These are phyloP conservation scores for Orius insidiosus DNA, from an alignment of 1,140 invertebrate genomes.

Conservation along the genomic window DNA sequence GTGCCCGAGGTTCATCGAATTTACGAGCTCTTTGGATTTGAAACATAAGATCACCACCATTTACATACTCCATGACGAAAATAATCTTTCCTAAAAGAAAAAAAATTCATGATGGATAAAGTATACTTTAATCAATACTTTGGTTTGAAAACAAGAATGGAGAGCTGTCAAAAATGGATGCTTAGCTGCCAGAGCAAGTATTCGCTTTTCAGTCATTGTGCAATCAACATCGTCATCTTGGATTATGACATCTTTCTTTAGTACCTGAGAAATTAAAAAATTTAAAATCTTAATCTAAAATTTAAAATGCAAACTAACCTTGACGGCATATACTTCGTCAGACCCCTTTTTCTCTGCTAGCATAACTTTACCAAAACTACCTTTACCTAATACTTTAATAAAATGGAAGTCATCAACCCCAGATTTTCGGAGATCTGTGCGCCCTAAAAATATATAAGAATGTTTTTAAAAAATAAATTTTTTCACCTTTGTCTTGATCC, in stretches of 20 bases:
- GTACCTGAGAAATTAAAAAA: constrained; percentile 33
- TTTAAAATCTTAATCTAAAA: constrained; percentile 7
- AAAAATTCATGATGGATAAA: constrained; percentile 13
- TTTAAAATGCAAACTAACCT: constrained; percentile 32
- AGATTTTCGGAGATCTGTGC: constrained; percentile 34
- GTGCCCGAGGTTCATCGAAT: constrained; percentile 90
- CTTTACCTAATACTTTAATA: constrained; percentile 97
- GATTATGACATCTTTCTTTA: constrained; percentile 98
- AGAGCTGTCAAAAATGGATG: constrained; percentile 97
- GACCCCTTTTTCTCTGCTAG: constrained; percentile 84
- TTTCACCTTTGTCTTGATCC: constrained; percentile 17
- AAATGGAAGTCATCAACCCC: constrained; percentile 79
- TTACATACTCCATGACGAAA: constrained; percentile 99
- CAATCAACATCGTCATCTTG: constrained; percentile 99
- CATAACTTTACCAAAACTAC: constrained; percentile 99
- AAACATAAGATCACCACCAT: constrained; percentile 99
- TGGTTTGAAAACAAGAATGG: constrained; percentile 96
- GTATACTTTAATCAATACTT: constrained; percentile 28
- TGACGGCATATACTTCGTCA: constrained; percentile 95
- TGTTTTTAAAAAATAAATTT: not conserved
- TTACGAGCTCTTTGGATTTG: constrained; percentile 97
- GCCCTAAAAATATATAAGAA: constrained; percentile 7
- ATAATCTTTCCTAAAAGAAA: constrained; percentile 73
- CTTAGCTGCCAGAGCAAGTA: constrained; percentile 84
- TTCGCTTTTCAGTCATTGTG: constrained; percentile 97